Conservation (phyloP, 2,888 invertebrate genomes). For the Tuta absoluta region DNA sequence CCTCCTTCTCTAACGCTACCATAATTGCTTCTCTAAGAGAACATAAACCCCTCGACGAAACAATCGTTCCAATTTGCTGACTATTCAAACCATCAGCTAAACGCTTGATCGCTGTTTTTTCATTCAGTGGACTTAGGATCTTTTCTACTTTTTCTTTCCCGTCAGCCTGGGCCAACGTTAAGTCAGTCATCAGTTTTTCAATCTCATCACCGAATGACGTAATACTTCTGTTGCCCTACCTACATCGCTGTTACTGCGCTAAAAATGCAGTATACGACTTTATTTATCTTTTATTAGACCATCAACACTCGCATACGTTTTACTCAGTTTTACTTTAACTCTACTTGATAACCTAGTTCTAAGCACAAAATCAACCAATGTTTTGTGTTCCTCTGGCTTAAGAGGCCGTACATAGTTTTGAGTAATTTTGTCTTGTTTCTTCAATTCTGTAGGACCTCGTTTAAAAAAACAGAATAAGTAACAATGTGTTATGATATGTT, state of each 20-base stretch:
- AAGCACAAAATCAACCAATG: not conserved
- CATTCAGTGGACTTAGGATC: too few relatives aligned
- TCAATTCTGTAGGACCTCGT: too few relatives aligned
- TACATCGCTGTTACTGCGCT: conserved; percentile 13
- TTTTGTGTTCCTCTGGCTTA: not conserved
- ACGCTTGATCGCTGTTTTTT: too few relatives aligned
- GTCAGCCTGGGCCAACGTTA: conserved; percentile 3
- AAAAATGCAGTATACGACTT: too few relatives aligned
- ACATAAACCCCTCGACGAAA: conserved; percentile 24
- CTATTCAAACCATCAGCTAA: too few relatives aligned
- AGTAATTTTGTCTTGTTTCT: too few relatives aligned
- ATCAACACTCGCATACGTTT: not conserved
- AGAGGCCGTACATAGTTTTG: too few relatives aligned
- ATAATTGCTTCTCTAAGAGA: conserved; percentile 21
- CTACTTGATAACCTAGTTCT: not conserved
- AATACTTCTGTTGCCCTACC: too few relatives aligned
- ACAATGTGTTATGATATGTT: too few relatives aligned
- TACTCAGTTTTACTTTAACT: not conserved
- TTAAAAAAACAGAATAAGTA: too few relatives aligned
- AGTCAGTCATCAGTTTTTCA: not conserved
- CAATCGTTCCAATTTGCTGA: conserved; percentile 17
- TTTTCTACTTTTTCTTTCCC: not conserved
- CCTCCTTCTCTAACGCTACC: conserved; percentile 7
- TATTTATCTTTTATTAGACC: conserved; percentile 21
- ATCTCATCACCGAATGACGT: too few relatives aligned